These are phyloP conservation scores for Cotesia congregata DNA, from an alignment of 2,888 invertebrate genomes.

Conservation along the genomic window DNA sequence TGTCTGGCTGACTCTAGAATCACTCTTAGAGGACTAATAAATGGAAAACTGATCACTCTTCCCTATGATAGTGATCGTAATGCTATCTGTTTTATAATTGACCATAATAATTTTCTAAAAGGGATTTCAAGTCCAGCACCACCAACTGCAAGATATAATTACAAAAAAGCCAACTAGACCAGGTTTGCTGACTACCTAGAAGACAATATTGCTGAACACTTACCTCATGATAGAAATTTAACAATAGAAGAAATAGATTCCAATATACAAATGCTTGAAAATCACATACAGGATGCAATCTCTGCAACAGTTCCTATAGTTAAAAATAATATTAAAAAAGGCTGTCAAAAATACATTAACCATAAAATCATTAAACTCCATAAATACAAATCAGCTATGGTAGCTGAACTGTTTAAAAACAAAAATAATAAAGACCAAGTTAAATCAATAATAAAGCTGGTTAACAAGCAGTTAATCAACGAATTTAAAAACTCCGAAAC, in stretches of 20 bases:
- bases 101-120: slow-evolving; percentile 15
- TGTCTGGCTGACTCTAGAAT: slow-evolving; percentile 1
- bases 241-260: slow-evolving; percentile 39
- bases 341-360: slow-evolving; percentile 33
- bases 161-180: slow-evolving; percentile 42
- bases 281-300: slow-evolving; percentile 20
- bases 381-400: slow-evolving; percentile 6
- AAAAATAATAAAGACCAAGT: background rate
- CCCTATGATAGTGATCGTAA: slow-evolving; percentile 37
- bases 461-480: slow-evolving; percentile 4
- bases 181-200: slow-evolving; percentile 24
- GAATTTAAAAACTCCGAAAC: slow-evolving; percentile 31
- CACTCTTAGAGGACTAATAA: background rate
- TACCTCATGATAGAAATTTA: slow-evolving; percentile 42
- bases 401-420: background rate
- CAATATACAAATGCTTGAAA: slow-evolving; percentile 11
- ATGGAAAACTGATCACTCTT: background rate
- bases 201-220: background rate
- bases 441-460: slow-evolving; percentile 15
- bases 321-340: slow-evolving; percentile 13
- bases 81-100: slow-evolving; percentile 19
- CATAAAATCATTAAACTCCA: slow-evolving; percentile 25
- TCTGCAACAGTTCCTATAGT: slow-evolving; percentile 8
- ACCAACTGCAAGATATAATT: slow-evolving; percentile 16
- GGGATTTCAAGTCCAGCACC: slow-evolving; percentile 29